Conservation (phyloP, 2,113 vertebrate species). For the Papio anubis region DNA sequence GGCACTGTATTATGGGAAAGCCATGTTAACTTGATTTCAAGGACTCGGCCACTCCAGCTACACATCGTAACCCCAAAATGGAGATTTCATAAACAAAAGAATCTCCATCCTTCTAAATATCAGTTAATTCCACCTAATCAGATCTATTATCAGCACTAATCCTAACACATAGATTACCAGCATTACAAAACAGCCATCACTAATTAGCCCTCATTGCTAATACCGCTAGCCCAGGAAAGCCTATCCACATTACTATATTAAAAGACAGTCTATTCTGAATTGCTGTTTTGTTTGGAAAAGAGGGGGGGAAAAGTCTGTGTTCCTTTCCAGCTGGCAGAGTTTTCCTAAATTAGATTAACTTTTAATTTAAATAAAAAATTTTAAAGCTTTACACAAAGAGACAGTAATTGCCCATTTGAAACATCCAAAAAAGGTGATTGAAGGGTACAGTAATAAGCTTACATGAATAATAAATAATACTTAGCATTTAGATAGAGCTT, state of each 20-base stretch:
- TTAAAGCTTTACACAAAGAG: conserved; percentile 80
- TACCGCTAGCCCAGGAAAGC: conserved; percentile 53
- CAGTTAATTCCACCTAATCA: conserved; percentile 75
- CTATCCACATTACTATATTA: conserved; percentile 57
- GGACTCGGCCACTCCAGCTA: neutral
- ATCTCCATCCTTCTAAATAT: conserved; percentile 68
- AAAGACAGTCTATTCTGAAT: conserved; percentile 68
- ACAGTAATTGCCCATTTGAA: conserved; percentile 81
- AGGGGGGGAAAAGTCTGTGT: conserved; percentile 12
- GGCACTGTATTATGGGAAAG: conserved; percentile 10
- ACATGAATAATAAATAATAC: conserved; percentile 82
- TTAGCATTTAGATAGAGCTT: conserved; percentile 78
- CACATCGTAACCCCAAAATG: neutral
- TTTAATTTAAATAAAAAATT: conserved; percentile 81
- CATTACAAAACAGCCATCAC: conserved; percentile 67
- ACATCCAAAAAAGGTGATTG: conserved; percentile 80
- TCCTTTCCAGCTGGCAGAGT: conserved; percentile 77
- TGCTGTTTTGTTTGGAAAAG: conserved; percentile 74
- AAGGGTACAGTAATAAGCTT: conserved; percentile 80
- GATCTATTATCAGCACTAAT: conserved; percentile 76
- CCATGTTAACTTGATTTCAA: conserved; percentile 39
- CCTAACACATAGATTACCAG: conserved; percentile 71
- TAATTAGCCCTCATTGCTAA: conserved; percentile 69
- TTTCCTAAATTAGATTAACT: conserved; percentile 82
- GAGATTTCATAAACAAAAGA: conserved; percentile 73